phyloP scores from a whole-genome alignment of 2,113 vertebrate species.

The Forbesichthys papilliferus region DNA sequence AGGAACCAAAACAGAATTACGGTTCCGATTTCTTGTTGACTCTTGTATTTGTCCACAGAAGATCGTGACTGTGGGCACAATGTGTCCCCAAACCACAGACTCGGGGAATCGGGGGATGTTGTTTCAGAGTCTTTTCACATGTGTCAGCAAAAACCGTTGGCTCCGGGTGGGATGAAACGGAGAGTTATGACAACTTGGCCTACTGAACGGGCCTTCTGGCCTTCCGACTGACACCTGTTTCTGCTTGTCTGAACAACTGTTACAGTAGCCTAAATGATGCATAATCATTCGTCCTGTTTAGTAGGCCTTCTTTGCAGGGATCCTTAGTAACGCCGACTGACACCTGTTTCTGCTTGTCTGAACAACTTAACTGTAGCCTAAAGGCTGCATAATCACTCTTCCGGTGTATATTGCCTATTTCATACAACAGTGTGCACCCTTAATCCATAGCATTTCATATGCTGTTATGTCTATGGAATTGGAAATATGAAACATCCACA shows the following conservation, averaged over 20 bases:
- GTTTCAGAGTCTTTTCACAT: neutral
- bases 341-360: slow-evolving; percentile 57
- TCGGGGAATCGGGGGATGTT: slow-evolving; percentile 6
- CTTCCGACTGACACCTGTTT: slow-evolving; percentile 59
- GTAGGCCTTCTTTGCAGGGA: too few species aligned
- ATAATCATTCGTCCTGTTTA: too few species aligned
- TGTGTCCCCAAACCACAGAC: neutral
- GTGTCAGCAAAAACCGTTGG: too few species aligned
- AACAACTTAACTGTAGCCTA: slow-evolving; percentile 47
- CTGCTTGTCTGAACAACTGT: slow-evolving; percentile 50
- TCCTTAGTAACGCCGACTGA: slow-evolving; percentile 40
- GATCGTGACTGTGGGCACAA: slow-evolving; percentile 19
- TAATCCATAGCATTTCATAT: too few species aligned
- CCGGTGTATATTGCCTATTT: too few species aligned
- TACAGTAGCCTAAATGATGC: slow-evolving; percentile 20
- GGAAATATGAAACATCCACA: too few species aligned
- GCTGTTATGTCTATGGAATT: too few species aligned
- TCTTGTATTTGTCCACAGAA: neutral
- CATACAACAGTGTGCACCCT: too few species aligned
- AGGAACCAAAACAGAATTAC: slow-evolving; percentile 43
- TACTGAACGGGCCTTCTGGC: neutral
- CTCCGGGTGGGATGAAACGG: too few species aligned
- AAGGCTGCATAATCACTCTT: neutral
- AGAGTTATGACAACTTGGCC: too few species aligned
- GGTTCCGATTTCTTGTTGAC: slow-evolving; percentile 7